phyloP scores from a whole-genome alignment of 2,113 vertebrate species.

The Sinosuthora webbiana region DNA sequence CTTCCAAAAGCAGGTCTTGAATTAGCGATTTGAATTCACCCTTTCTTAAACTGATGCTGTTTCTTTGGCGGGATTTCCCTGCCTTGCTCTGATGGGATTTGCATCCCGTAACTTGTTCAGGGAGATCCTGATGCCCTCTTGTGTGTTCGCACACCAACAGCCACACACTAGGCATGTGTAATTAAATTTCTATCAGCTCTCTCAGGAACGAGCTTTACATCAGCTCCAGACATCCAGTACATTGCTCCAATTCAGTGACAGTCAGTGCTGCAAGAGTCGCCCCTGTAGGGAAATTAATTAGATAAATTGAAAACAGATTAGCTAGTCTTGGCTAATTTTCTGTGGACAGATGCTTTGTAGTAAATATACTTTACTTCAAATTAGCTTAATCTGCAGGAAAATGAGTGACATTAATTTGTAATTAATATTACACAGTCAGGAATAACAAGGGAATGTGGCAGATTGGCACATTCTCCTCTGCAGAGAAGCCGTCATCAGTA shows the following conservation, averaged over 20 bases:
- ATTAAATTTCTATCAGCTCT: background rate
- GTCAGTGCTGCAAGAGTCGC: background rate
- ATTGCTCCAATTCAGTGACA: background rate
- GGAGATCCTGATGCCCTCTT: background rate
- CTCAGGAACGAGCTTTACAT: background rate
- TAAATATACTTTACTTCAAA: background rate
- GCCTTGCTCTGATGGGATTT: background rate
- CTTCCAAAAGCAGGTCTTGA: background rate
- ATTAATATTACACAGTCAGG: background rate
- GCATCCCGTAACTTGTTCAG: fast-evolving
- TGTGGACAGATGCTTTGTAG: background rate
- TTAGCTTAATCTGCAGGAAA: background rate
- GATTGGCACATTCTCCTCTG: background rate
- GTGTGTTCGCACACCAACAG: background rate
- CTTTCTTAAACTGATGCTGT: background rate
- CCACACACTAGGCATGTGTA: background rate
- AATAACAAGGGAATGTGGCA: background rate
- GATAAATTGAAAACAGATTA: background rate
- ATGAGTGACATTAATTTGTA: background rate
- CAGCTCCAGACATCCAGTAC: background rate
- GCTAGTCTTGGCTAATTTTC: background rate
- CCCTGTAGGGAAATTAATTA: background rate
- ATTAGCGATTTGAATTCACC: background rate
- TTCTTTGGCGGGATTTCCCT: background rate
- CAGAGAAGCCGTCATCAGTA: background rate